A percentile compares a stretch with the other conserved stretches of the same genome.
phyloP scores from a whole-genome alignment of 2,797 vertebrate genomes.

The Sphenopsis melanotis region DNA sequence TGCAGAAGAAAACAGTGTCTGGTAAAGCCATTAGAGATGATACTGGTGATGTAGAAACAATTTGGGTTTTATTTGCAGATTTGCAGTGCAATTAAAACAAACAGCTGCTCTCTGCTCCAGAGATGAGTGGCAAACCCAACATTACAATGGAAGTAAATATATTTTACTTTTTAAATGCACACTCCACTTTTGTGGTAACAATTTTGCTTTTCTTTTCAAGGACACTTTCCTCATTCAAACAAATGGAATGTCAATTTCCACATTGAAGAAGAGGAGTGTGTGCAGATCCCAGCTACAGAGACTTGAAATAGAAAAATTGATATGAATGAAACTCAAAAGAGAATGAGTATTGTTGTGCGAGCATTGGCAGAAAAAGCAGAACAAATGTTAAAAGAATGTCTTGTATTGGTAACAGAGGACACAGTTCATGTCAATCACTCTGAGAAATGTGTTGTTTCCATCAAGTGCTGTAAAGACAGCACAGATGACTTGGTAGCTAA shows the following conservation, averaged over 20 bases:
- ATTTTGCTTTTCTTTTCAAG: neutral
- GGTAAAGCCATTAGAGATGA: slow-evolving; percentile 32
- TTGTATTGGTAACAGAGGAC: neutral
- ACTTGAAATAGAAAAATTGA: neutral
- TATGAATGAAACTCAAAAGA: neutral
- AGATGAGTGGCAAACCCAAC: neutral
- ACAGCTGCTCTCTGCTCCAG: neutral
- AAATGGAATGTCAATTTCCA: neutral
- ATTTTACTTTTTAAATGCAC: neutral
- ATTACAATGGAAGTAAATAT: neutral
- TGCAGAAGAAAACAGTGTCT: neutral
- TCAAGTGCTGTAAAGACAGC: neutral
- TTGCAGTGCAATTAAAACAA: neutral
- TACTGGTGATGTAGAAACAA: neutral
- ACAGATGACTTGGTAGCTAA: neutral
- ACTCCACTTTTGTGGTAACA: neutral
- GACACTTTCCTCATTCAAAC: neutral
- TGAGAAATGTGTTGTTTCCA: slow-evolving; percentile 41
- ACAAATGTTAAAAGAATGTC: neutral
- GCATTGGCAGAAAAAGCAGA: neutral
- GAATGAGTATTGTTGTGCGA: neutral
- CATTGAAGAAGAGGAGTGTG: neutral
- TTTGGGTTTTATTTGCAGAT: neutral
- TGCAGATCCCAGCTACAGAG: neutral
- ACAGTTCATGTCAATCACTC: neutral